Conservation (phyloP, 2,113 vertebrate genomes). For the Euleptes europaea region DNA sequence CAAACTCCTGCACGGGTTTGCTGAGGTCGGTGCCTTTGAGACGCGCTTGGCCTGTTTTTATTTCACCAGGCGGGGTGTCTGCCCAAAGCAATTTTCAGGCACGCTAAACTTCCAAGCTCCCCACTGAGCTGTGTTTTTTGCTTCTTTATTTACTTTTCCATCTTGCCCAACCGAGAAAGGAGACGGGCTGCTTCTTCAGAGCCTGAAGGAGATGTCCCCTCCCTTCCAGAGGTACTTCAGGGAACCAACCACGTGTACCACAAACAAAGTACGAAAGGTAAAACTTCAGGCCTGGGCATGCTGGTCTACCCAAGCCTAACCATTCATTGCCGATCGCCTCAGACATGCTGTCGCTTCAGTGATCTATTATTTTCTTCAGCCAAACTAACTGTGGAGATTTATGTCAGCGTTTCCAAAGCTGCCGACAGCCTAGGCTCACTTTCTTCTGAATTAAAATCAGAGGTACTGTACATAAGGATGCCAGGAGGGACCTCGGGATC, state of each 20-base stretch:
- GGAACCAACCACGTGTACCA: slow-evolving; percentile 42
- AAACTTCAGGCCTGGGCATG: slow-evolving; percentile 58
- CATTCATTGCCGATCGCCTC: slow-evolving; percentile 5
- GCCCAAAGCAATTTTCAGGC: slow-evolving; percentile 58
- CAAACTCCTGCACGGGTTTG: slow-evolving; percentile 14
- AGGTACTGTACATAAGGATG: too few species aligned
- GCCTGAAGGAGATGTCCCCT: slow-evolving; percentile 53
- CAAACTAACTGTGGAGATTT: background rate
- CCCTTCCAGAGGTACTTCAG: slow-evolving; percentile 57
- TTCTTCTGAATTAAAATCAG: too few species aligned
- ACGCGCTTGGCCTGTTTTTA: slow-evolving; percentile 39
- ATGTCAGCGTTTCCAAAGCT: background rate
- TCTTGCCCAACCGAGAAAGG: slow-evolving; percentile 48
- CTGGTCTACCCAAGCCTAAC: background rate
- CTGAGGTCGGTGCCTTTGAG: slow-evolving; percentile 26
- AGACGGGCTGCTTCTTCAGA: slow-evolving; percentile 53
- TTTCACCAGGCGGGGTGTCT: slow-evolving; percentile 18
- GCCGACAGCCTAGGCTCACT: background rate
- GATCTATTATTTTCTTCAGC: background rate
- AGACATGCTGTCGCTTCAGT: slow-evolving; percentile 17
- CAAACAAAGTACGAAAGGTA: slow-evolving; percentile 1
- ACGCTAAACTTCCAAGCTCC: slow-evolving; percentile 19
- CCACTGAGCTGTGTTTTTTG: background rate
- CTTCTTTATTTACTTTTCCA: slow-evolving; percentile 46
- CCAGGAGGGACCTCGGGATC: too few species aligned